Base-by-base conservation (phyloP, 2,113 vertebrate genomes). In the Sceloporus tristichus region DNA sequence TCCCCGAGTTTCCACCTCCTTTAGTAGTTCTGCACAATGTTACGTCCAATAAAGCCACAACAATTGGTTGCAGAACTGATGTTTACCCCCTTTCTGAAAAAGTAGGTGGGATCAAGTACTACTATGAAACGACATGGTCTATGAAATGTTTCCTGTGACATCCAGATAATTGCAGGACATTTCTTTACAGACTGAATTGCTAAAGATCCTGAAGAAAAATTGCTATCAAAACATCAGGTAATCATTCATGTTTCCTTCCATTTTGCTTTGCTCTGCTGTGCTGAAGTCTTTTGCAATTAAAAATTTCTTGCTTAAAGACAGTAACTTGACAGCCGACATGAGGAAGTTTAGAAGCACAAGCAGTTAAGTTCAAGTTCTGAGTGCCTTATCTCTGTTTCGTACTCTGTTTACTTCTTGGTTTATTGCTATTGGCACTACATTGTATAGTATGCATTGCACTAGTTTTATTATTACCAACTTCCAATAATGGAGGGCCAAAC, bases 191-290 rank as follows among this genome's bases (percentile, higher is more conserved):
- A 42, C 21, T 75, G 21, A 75, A 82, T 48, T 82, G 19, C 42
- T n/a, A 71, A 42, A 42, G 54, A n/a, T 70, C 53, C 42, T 40
- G 66, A 29, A 8, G 42, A 77, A 29, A 8, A 23, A 77, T 65
- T 68, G 74, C 54, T 84, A 84, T 19, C 42, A 70, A 34, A 54
- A 56, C n/a, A 8, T 21, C 59, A 88, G 81, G 87, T 84, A 88
- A 88, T 23, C 23, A 75, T 66, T 77, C 62, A 38, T 9, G 38
- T 59, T 68, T 34, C 53, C 38, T 82, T 23, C 66, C 29, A 66
- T 19, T 88, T 78, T 83, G 21, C 29, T 68, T 4, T n/a, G 54
- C 1, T 87, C 48, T 48, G 48, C 4, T 48, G 48, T 48, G 48
- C 5, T 48, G 3, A 11, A 76, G 73, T 9, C 29, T 76, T 40